Conservation (phyloP, 2,113 vertebrate species). For the Grus americana region DNA sequence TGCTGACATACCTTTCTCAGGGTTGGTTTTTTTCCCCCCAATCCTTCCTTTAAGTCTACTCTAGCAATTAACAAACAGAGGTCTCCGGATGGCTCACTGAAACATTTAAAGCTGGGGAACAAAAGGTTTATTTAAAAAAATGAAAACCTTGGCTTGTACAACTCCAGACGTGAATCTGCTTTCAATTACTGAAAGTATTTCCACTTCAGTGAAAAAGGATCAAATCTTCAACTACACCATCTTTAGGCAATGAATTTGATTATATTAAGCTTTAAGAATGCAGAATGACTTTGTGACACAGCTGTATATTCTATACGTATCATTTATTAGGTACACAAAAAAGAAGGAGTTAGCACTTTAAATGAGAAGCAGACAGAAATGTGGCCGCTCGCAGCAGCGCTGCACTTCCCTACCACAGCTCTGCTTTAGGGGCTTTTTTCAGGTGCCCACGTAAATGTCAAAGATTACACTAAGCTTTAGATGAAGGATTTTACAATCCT, state of each 20-base stretch:
- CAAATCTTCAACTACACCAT: conserved; percentile 79
- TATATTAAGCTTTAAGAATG: conserved; percentile 59
- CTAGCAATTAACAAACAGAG: conserved; percentile 71
- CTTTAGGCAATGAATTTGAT: conserved; percentile 74
- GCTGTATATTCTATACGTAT: not conserved
- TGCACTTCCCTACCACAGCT: not conserved
- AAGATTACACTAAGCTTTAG: not conserved
- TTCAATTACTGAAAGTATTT: conserved; percentile 83
- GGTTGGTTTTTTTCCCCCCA: not conserved
- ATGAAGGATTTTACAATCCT: not conserved
- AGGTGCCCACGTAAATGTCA: not conserved
- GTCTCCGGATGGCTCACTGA: conserved; percentile 58
- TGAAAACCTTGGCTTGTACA: conserved; percentile 74
- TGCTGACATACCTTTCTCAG: conserved; percentile 52
- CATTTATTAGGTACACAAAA: conserved; percentile 12
- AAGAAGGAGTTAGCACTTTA: conserved; percentile 17
- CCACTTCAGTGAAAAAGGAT: conserved; percentile 77
- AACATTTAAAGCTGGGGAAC: conserved; percentile 77
- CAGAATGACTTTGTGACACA: conserved; percentile 60
- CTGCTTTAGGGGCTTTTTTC: not conserved
- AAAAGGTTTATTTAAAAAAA: conserved; percentile 83
- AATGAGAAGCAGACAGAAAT: not conserved
- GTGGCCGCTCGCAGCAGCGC: conserved; percentile 8
- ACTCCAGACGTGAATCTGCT: conserved; percentile 82
- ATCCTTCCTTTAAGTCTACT: conserved; percentile 58